These are phyloP conservation scores for Nothoprocta pentlandii DNA, from an alignment of 2,113 vertebrate species.

Conservation along the genomic window DNA sequence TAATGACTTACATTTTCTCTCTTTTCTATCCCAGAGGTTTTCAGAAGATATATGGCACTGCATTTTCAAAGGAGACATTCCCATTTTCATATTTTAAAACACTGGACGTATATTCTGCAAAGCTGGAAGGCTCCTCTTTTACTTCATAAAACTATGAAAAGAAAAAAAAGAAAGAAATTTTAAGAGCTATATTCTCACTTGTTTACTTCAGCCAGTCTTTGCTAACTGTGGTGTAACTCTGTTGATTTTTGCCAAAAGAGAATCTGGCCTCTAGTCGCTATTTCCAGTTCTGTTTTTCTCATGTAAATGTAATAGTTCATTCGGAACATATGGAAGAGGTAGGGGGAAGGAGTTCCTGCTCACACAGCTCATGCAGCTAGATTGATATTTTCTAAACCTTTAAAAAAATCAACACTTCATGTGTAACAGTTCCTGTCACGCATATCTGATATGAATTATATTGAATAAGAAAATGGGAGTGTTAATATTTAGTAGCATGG, in stretches of 20 bases:
- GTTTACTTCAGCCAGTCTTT: background rate
- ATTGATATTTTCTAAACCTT: constrained; percentile 35
- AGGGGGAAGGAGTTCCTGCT: constrained; percentile 30
- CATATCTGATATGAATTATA: constrained; percentile 10
- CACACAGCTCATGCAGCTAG: constrained; percentile 21
- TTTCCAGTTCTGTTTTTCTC: constrained; percentile 50
- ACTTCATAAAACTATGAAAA: background rate
- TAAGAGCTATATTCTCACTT: background rate
- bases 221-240: background rate
- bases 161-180: background rate
- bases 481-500: constrained; percentile 35
- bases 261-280: constrained; percentile 35
- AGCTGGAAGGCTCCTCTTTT: background rate
- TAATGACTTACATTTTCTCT: background rate
- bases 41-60: background rate
- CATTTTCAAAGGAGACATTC: background rate
- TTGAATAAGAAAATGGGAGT: constrained; percentile 27
- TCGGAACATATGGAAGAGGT: constrained; percentile 54
- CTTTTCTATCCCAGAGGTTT: background rate
- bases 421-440: constrained; percentile 7
- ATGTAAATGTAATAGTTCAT: constrained; percentile 47
- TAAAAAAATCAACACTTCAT: background rate
- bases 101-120: background rate
- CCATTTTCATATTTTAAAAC: background rate
- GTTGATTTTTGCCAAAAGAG: constrained; percentile 18